Evolutionary conservation across 2,113 vertebrate genomes (phyloP), one percentile per base, ranked within the genome.

Genomic region (Orycteropus afer): DNA sequence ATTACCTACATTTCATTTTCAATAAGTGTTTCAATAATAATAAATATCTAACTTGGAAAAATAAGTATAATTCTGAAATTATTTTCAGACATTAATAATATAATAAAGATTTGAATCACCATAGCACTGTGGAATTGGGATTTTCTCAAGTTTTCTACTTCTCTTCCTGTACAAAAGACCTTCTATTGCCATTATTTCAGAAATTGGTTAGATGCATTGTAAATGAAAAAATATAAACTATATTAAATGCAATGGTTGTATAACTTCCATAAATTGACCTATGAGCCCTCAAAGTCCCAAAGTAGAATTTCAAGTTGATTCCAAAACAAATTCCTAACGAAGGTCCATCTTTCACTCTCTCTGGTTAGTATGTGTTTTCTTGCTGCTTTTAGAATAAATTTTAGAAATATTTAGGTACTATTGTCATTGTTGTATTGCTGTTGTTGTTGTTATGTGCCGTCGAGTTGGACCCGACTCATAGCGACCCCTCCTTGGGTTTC

Each of bases 1-100:
- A 90, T 95, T 85, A 91, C 92, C n/a, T 45, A 14, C 74, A n/a
- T 80, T 92, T 97, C 57, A 76, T 96, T 27, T n/a, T 86, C 45
- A 95, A 13, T 57, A n/a, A 69, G 51, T 32, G 18, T 45, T 86
- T 94, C 94, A 78, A 45, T 91, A 53, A 65, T 85, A 17, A n/a
- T 86, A 49, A 45, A 85, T 95, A 2, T 86, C 65, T 97, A 32
- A 34, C 47, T 34, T 90, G 74, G 18, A 37, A 71, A 76, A 65
- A 90, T 67, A 32, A 59, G 12, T 55, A 15, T 3, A n/a, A 83
- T 87, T 34, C 63, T 94, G 40, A 89, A 84, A 49, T 94, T 37
- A 89, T 53, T 79, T 94, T 51, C 49, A 13, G 14, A 27, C 13
- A 49, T 69, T 73, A 89, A 49, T 5, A 65, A 45, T 74, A 23